Conservation (phyloP, 2,797 vertebrate species). For the Hapalemur alaotrensis region DNA sequence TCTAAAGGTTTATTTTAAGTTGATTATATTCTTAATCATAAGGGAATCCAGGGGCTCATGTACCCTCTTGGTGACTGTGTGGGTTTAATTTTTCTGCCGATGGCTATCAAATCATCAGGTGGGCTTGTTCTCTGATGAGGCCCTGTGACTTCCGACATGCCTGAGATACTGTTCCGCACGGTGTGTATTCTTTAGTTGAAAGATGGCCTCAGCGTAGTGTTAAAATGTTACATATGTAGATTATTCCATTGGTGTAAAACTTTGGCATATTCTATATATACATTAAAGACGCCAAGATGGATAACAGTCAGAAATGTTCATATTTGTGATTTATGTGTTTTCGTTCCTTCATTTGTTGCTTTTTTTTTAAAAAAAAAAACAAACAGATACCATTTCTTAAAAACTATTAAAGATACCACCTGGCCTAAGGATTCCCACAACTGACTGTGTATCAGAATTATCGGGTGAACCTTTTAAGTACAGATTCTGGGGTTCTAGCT, state of each 20-base stretch:
- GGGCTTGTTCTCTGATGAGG: neutral
- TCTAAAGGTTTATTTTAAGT: neutral
- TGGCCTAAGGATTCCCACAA: neutral
- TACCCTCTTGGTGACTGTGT: neutral
- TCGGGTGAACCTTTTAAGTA: neutral
- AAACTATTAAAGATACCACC: neutral
- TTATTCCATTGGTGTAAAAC: neutral
- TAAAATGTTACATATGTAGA: neutral
- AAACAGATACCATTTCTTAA: neutral
- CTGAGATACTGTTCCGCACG: neutral
- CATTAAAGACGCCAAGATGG: neutral
- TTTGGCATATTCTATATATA: accelerated
- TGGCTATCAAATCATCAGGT: neutral
- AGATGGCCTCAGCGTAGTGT: neutral
- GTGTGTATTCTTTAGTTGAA: neutral
- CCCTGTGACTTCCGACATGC: neutral
- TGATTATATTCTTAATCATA: neutral
- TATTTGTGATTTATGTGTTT: neutral
- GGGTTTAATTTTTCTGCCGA: neutral
- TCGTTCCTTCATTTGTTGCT: neutral
- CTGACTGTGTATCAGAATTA: neutral
- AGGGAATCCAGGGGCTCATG: neutral
- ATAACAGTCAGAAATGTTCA: neutral
- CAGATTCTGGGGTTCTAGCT: neutral
- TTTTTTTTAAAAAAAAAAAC: neutral